Base-by-base conservation (phyloP, 2,888 invertebrate genomes). In the Portevinia maculata region DNA sequence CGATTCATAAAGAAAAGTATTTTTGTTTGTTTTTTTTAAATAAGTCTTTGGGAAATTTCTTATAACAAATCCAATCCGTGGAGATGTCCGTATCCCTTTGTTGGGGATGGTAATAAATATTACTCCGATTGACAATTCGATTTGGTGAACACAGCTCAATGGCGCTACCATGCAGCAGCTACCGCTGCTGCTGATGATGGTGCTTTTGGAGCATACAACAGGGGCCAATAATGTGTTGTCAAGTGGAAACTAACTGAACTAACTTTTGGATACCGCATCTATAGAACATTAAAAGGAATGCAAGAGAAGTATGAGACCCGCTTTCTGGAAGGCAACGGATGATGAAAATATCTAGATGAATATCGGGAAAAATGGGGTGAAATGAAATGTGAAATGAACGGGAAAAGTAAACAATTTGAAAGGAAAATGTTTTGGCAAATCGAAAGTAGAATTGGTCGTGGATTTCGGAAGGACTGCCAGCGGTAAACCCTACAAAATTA, bases 131-230 rank as follows among this genome's bases (percentile, higher is more conserved):
- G 83, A 83, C 83, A 83, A 83, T 83, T 83, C 83, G 83, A 83
- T 83, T 83, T 83, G 78, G 71, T 73, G 83, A 83, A 78, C 71
- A 83, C 73, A 83, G 83, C 76, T 81, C 81, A 81, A 76, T 76
- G 76, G 81, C 76, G 81, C 81, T 62, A 44, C 52, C 37, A 4
- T 55, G 9, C 55, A 41, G 21, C 8, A 30, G 34, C 21, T 6
- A 48, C 3, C 39, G 17, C 15, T 46, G 44, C 11, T 71, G 60
- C 24, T 59, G 67, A 62, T 53, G 60, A 30, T 60, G 52, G 39
- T 70, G 39, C 46, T 70, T 62, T 62, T 46, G 50, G 57, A 34
- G 59, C 55, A 64, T 62, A 75, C 75, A 79, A 75, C 48, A 50
- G 71, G 55, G 62, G 75, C 75, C 70, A 81, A 81, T 81, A 81